Base-by-base conservation (phyloP, 2,797 vertebrate genomes). In the Lacerta bilineata region DNA sequence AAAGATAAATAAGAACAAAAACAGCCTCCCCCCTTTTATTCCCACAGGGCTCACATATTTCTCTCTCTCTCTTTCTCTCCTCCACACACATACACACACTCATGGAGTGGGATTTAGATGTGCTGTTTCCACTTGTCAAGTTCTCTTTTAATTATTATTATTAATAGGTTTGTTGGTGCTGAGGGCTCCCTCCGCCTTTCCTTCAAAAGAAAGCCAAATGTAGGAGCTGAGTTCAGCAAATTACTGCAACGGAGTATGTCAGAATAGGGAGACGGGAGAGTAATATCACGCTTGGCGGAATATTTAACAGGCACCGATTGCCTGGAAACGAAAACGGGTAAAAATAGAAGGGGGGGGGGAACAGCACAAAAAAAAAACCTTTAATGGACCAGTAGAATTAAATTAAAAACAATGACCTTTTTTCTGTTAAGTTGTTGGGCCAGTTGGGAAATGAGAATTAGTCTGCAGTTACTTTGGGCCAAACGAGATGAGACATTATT, bases 251-350 rank as follows among this genome's bases (percentile, higher is more conserved):
- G 0, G 61, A 91, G 89, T 74, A 80, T 81, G 1, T 84, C 91
- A 71, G 92, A n/a, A 90, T 13, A 83, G 88, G 91, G 89, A 95
- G 93, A 93, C 87, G 84, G 93, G 91, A 95, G 92, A 95, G 92
- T 90, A 94, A 94, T 94, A 95, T 94, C 92, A 93, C 0, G 89
- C 92, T 93, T 92, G 78, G 90, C 87, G 87, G 94, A 96, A 95
- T 94, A 95, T 90, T 94, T 94, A 96, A 94, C 92, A 94, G 94
- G 93, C n/a, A 1, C 86, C 92, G 91, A 95, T 95, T 94, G 93
- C 92, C 87, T 94, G 89, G 92, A 95, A 95, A 92, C 91, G 89
- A 89, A 93, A 94, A 92, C 85, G 84, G 68, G 88, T 88, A 90
- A 92, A 93, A 92, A 91, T 89, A 91, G 83, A 87, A 89, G 89